A percentile compares a stretch with the other conserved stretches of the same genome.
phyloP scores from a whole-genome alignment of 2,113 vertebrate species.

The Prochilodus magdalenae region DNA sequence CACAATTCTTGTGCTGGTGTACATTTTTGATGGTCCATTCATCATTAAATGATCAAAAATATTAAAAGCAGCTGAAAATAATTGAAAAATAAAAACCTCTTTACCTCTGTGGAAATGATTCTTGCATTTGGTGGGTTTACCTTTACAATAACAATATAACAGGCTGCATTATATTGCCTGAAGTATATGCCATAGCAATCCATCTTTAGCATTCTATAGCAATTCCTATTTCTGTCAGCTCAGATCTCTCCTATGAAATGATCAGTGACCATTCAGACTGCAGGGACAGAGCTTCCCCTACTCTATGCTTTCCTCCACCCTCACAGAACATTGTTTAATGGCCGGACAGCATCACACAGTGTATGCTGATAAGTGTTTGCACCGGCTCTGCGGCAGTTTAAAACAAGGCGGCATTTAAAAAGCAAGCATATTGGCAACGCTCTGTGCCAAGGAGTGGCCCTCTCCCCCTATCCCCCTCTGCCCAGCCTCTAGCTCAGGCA shows the following conservation, averaged over 20 bases:
- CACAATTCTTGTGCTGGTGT: too few species aligned
- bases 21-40: too few species aligned
- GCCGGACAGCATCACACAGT: conserved; percentile 58
- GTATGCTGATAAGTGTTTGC: conserved; percentile 72
- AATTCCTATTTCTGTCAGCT: not conserved
- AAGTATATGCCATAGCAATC: not conserved
- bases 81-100: too few species aligned
- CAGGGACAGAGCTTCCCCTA: not conserved
- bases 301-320: not conserved
- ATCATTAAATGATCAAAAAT: too few species aligned
- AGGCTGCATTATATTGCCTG: not conserved
- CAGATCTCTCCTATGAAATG: not conserved
- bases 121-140: too few species aligned
- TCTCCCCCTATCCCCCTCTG: conserved; percentile 83
- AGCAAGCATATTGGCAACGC: conserved; percentile 80
- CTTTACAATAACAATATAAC: not conserved
- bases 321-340: not conserved
- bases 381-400: conserved; percentile 66
- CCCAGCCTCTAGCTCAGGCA: conserved; percentile 80
- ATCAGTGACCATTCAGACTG: not conserved
- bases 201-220: not conserved
- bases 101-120: too few species aligned
- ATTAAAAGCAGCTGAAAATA: too few species aligned
- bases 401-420: conserved; percentile 47
- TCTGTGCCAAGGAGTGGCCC: conserved; percentile 83